Conservation (phyloP, 2,797 vertebrate genomes). For the Falco novaeseelandiae region DNA sequence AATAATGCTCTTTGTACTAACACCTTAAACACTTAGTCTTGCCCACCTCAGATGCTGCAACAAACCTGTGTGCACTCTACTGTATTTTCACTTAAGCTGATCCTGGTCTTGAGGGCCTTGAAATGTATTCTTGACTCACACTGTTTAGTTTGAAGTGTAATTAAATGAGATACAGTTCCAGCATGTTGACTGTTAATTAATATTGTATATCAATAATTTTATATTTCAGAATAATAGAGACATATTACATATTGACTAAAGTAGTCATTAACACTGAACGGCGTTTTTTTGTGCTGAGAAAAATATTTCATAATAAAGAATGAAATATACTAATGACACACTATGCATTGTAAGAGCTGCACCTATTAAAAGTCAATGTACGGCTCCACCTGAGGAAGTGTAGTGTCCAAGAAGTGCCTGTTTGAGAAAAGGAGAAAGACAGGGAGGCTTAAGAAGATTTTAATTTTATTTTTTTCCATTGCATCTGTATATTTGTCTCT, state of each 20-base stretch:
- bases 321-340: background rate
- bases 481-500: background rate
- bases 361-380: background rate
- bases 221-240: background rate
- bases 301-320: conserved; percentile 28
- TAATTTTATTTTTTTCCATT: background rate
- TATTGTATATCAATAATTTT: conserved; percentile 45
- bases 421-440: background rate
- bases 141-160: background rate
- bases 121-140: background rate
- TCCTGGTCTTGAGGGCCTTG: background rate
- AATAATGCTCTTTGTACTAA: background rate
- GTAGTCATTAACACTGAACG: conserved; percentile 28
- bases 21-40: background rate
- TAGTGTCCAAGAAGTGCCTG: background rate
- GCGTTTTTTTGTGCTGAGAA: background rate
- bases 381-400: background rate
- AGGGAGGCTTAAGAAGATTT: background rate
- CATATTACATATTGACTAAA: conserved; percentile 62
- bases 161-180: background rate
- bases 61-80: background rate
- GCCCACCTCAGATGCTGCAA: background rate
- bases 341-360: background rate
- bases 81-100: background rate
- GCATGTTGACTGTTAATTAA: background rate